A percentile compares a stretch with the other conserved stretches of the same genome.
Evolutionary conservation across 2,888 invertebrate species (phyloP).

Genomic region (Abrostola tripartita): DNA sequence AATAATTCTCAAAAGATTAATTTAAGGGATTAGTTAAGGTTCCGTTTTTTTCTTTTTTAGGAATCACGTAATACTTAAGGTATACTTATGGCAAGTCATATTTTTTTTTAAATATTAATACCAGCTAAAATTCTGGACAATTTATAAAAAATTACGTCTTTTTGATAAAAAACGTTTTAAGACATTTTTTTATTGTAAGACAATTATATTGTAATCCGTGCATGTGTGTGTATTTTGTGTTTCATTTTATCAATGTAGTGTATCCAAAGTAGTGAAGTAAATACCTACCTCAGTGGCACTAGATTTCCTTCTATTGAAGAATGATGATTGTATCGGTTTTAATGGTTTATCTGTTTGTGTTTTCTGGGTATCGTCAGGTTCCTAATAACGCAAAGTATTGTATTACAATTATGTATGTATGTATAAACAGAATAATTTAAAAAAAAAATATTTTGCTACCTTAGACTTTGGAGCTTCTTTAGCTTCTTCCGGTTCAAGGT

Average conservation of each 20-base stretch:
- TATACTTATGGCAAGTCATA: too few relatives aligned
- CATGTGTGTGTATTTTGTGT: conserved; percentile 8
- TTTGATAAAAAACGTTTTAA: too few relatives aligned
- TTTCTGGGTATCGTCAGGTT: conserved; percentile 60
- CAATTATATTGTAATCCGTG: background rate
- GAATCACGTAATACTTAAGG: too few relatives aligned
- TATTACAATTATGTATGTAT: conserved; percentile 6
- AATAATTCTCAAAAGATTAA: too few relatives aligned
- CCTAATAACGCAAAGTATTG: conserved; percentile 58
- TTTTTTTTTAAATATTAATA: too few relatives aligned
- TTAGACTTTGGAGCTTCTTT: background rate
- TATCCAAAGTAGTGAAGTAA: conserved; percentile 19
- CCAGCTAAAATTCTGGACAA: too few relatives aligned
- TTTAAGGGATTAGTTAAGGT: too few relatives aligned
- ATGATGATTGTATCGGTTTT: conserved; percentile 62
- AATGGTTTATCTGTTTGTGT: conserved; percentile 52
- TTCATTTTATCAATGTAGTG: conserved; percentile 8
- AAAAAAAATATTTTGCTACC: background rate
- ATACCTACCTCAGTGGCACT: conserved; percentile 63
- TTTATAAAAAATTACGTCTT: too few relatives aligned
- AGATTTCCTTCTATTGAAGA: conserved; percentile 67
- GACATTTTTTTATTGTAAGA: too few relatives aligned
- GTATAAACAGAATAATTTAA: background rate
- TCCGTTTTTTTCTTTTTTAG: too few relatives aligned
- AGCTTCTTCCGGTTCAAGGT: background rate